Evolutionary conservation across 2,113 vertebrate genomes (phyloP), one percentile per base, ranked within the genome.

Genomic region (Larimichthys polyactis): DNA sequence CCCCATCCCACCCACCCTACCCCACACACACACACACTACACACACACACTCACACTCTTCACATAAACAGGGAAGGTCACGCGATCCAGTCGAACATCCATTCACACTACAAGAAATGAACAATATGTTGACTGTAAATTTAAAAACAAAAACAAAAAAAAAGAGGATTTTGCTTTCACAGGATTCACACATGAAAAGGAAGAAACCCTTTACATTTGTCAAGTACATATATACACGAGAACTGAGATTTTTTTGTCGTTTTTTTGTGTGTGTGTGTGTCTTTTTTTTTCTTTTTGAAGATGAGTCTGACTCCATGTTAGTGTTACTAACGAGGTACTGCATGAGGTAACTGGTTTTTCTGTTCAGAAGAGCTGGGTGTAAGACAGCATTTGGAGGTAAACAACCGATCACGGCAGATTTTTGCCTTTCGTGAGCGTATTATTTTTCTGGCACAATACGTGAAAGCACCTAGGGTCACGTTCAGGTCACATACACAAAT

Each of bases 281-380:
- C 6, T 58, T 76, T 77, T 75, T 82, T 77, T 75, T 82, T 52
- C 27, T 84, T 91, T 86, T 84, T 86, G 78, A 92, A 92, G 83
- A 91, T 87, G 89, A 92, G 78, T 90, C 90, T 52, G 87, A 91
- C 84, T 92, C 88, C 72, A 40, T 83, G 91, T 93, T 92, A 89
- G 91, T 75, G 90, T 92, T 84, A 87, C 83, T 88, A 89, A 88
- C 79, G 78, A 92, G 90, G 87, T 93, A 92, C 85, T 91, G 93
- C 90, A 92, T 93, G 93, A 94, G 93, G 93, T 94, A 94, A 93
- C 81, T 90, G 85, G 87, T 89, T 90, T 91, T 89, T 91, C 84
- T 89, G 89, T 92, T 90, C 85, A 93, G 89, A 92, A 90, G 85
- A 90, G 91, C 87, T 90, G 84, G 91, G 89, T 89, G 82, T 90